Percentiles rank a stretch among this genome's conserved stretches.
Conservation (phyloP, 1,140 invertebrate genomes). For the Lysiphlebus fabarum region DNA sequence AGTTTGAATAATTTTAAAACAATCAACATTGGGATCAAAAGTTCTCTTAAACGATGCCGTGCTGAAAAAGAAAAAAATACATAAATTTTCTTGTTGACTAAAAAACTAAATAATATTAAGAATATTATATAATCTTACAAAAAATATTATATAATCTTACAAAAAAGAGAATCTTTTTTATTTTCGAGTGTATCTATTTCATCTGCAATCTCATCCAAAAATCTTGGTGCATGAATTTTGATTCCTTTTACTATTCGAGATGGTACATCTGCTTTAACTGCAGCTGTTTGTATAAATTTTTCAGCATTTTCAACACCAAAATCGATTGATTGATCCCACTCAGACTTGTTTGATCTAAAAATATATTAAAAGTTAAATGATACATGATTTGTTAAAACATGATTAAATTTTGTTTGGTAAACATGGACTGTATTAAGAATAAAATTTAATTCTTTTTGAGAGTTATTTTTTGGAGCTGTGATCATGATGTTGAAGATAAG, state of each 20-base stretch:
- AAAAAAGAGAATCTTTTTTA: constrained; percentile 72
- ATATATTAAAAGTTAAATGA: not conserved
- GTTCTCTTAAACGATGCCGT: constrained; percentile 72
- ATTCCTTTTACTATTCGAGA: constrained; percentile 65
- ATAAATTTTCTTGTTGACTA: not conserved
- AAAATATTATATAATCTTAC: constrained; percentile 60
- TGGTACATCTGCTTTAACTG: constrained; percentile 69
- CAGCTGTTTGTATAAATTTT: constrained; percentile 71
- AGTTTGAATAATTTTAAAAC: constrained; percentile 81
- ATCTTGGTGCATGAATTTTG: constrained; percentile 70
- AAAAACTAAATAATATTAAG: not conserved
- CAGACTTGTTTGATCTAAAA: constrained; percentile 63
- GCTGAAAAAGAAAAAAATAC: constrained; percentile 54
- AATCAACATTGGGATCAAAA: constrained; percentile 77
- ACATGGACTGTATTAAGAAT: too few species aligned
- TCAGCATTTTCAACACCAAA: constrained; percentile 66
- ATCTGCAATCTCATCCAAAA: constrained; percentile 77
- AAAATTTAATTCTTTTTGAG: too few species aligned
- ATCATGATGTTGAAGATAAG: too few species aligned
- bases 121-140: constrained; percentile 10
- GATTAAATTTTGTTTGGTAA: not conserved
- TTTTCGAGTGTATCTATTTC: constrained; percentile 77
- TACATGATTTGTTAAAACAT: not conserved
- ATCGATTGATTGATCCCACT: constrained; percentile 76
- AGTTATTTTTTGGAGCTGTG: too few species aligned